phyloP scores from a whole-genome alignment of 2,888 invertebrate species.

The Erynnis tages region DNA sequence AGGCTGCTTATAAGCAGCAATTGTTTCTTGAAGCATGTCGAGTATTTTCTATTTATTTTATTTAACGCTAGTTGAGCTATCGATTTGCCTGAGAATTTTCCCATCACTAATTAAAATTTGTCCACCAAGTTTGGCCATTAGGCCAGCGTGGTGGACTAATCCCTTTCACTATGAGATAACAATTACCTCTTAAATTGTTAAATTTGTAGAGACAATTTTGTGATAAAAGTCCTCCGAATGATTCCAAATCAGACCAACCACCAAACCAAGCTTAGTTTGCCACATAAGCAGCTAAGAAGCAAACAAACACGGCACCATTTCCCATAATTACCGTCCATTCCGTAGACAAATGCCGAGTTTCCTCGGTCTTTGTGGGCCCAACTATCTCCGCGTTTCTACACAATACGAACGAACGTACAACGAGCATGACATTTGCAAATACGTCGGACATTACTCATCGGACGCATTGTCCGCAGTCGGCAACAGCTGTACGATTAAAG shows the following conservation, averaged over 20 bases:
- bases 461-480: conserved; percentile 57
- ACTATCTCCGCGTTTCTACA: conserved; percentile 15
- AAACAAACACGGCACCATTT: conserved; percentile 1
- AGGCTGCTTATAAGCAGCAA: background rate
- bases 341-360: conserved; percentile 18
- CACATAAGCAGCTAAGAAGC: background rate
- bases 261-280: background rate
- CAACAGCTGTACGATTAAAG: conserved; percentile 68
- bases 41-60: background rate
- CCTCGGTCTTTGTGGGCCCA: conserved; percentile 11
- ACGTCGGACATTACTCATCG: conserved; percentile 63
- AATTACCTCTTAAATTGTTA: no score
- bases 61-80: no score
- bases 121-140: no score
- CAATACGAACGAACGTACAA: conserved; percentile 38
- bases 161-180: no score
- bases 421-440: conserved; percentile 66
- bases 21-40: background rate
- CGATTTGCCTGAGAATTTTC: no score
- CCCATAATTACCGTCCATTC: conserved; percentile 16
- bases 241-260: no score
- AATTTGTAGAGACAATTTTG: no score
- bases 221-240: no score
- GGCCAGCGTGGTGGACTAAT: no score
- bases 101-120: no score